Evolutionary conservation across 2,113 vertebrate species (phyloP), one percentile per base, ranked within the genome.

Genomic region (Anas platyrhynchos): DNA sequence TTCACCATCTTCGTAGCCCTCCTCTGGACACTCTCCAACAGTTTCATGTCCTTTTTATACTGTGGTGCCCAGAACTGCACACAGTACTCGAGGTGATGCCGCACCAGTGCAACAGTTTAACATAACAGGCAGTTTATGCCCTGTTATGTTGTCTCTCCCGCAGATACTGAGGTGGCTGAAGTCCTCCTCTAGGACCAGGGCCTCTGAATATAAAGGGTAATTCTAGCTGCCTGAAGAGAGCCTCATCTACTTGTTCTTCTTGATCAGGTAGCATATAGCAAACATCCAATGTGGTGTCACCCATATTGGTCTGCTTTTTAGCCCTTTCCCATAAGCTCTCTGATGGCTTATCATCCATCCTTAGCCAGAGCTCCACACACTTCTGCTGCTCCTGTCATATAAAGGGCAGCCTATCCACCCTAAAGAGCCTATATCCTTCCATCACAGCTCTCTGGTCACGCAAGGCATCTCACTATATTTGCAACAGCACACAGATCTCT

Each of bases 321-420:
- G 41, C 21, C 25, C 21, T 36, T 41, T 54, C 6, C 16, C 11
- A 10, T n/a, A 46, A 50, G 2, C 1, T 48, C 38, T 48, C 11
- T 26, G 1, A 1, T 38, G 16, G 3, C 9, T 74, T 72, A 71
- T 2, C 0, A 69, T 2, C 0, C 13, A 27, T 16, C 7, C 5
- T 23, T 11, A 55, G 6, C 11, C 59, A n/a, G 26, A 67, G 8
- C 46, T 71, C 36, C n/a, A 9, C 16, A 31, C 13, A 44, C 15
- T 79, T 11, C 23, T 76, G 13, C 21, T 82, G 7, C 8, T 56
- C 6, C 5, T 58, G 13, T 59, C 21, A 54, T 20, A 22, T 16
- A 15, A 52, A 41, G 6, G 27, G 10, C 38, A 48, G 7, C 4
- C 41, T 48, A 16, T 32, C 31, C 6, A 23, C 20, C 15, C n/a